Percentiles rank a stretch among this genome's conserved stretches.
Conservation (phyloP, 2,888 invertebrate species). For the Subacronicta megacephala region DNA sequence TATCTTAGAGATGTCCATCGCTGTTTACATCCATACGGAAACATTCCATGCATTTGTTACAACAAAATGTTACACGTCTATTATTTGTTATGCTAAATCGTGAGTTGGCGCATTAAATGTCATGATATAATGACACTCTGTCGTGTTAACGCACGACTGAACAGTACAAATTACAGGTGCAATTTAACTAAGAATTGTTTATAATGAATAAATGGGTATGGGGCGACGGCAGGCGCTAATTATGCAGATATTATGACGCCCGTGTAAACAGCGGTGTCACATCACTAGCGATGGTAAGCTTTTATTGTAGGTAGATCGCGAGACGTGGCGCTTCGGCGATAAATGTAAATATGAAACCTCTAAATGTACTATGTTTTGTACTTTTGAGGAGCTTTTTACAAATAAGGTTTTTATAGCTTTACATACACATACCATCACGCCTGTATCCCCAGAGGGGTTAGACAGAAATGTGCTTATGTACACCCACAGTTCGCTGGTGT, state of each 20-base stretch:
- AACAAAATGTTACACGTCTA: constrained; percentile 76
- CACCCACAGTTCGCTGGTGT: no score
- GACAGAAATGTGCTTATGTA: no score
- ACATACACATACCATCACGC: no score
- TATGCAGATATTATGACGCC: constrained; percentile 73
- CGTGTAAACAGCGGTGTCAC: constrained; percentile 43
- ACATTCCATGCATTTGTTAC: constrained; percentile 61
- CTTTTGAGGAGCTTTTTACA: no score
- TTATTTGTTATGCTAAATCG: constrained; percentile 86
- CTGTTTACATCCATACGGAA: constrained; percentile 47
- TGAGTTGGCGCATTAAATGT: constrained; percentile 71
- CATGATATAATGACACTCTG: constrained; percentile 75
- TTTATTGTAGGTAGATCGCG: constrained; percentile 17
- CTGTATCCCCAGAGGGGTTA: no score
- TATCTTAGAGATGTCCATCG: constrained; percentile 18
- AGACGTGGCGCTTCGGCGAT: constrained; percentile 32
- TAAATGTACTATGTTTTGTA: no score
- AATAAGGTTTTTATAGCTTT: no score
- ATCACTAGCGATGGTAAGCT: constrained; percentile 36
- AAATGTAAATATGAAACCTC: constrained; percentile 7
- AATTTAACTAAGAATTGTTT: constrained; percentile 75
- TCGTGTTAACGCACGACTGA: constrained; percentile 61
- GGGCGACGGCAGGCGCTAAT: constrained; percentile 68
- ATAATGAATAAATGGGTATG: constrained; percentile 76
- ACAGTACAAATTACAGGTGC: constrained; percentile 77